Evolutionary conservation across 2,888 invertebrate genomes (phyloP), one percentile per base, ranked within the genome.

Genomic region (Parascotia fuliginaria): DNA sequence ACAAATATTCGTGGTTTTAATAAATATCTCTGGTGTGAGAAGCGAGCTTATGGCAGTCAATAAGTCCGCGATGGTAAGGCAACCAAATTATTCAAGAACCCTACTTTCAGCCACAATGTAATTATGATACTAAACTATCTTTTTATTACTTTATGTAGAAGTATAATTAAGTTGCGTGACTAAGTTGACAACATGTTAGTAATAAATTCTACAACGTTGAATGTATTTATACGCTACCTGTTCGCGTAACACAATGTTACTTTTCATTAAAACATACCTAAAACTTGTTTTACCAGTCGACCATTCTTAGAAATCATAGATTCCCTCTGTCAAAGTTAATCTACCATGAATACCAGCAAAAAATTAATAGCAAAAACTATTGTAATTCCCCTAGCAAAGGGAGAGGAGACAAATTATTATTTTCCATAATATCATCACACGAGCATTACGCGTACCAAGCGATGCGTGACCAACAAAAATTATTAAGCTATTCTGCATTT

Each of bases 401-500:
- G 85, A 79, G 83, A 77, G 50, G 75, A 82, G 81, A 89, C 87
- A 89, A 89, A 90, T 90, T 89, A 89, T 90, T 87, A 87, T 88
- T 78, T 86, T 89, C 84, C 81, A 85, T 89, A 88, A 88, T 81
- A 84, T 88, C 88, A 88, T 88, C 87, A 83, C 86, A 84, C 84
- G 82, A 85, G 81, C 83, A 90, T 90, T 89, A 90, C 85, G 64
- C 74, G 69, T 70, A 67, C 70, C 58, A 83, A 79, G 69, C 81
- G 78, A 75, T 68, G 87, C 89, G 88, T 87, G 80, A 77, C 90
- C 79, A 71, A 81, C 79, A 71, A 81, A 86, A 84, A 84, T 87
- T 88, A 89, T 87, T 87, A 83, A 79, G 67, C 72, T 79, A 65
- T 68, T 65, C 65, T 66, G 60, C 55, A 75, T 81, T 77, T 78